phyloP scores from a whole-genome alignment of 2,888 invertebrate species.

The Scaptomyza parva region DNA sequence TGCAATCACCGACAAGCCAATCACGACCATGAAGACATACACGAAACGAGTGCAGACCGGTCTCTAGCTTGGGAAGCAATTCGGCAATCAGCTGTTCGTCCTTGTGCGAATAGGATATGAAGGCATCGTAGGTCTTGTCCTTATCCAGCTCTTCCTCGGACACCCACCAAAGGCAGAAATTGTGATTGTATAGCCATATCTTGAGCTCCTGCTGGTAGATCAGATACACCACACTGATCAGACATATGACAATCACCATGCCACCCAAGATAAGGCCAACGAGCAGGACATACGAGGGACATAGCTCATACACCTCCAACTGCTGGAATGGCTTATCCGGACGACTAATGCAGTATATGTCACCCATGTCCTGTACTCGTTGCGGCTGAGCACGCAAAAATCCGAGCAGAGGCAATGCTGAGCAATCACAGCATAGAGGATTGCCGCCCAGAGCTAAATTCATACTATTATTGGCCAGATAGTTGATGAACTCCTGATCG shows the following conservation, averaged over 20 bases:
- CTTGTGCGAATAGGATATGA: constrained; percentile 91
- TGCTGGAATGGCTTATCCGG: constrained; percentile 64
- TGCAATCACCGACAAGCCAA: constrained; percentile 90
- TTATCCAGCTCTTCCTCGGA: constrained; percentile 89
- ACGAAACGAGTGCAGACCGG: constrained; percentile 87
- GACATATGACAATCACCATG: constrained; percentile 83
- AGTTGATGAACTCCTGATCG: constrained; percentile 82
- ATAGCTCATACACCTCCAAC: constrained; percentile 82
- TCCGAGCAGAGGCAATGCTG: constrained; percentile 86
- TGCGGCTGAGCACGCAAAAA: constrained; percentile 85
- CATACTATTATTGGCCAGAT: constrained; percentile 85
- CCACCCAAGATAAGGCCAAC: constrained; percentile 85
- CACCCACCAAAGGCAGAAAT: constrained; percentile 87
- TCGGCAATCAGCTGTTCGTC: constrained; percentile 90
- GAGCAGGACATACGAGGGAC: constrained; percentile 82
- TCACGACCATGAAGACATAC: constrained; percentile 90
- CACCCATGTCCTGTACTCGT: constrained; percentile 67
- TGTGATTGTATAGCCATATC: constrained; percentile 88
- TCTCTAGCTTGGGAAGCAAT: constrained; percentile 88
- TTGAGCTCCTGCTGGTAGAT: constrained; percentile 87
- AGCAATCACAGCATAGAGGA: constrained; percentile 89
- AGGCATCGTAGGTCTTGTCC: constrained; percentile 88
- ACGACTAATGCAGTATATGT: constrained; percentile 61
- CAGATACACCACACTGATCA: constrained; percentile 84
- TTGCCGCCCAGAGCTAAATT: constrained; percentile 87